Evolutionary conservation across 2,888 invertebrate genomes (phyloP).

Genomic region (Flexamia atlantica): DNA sequence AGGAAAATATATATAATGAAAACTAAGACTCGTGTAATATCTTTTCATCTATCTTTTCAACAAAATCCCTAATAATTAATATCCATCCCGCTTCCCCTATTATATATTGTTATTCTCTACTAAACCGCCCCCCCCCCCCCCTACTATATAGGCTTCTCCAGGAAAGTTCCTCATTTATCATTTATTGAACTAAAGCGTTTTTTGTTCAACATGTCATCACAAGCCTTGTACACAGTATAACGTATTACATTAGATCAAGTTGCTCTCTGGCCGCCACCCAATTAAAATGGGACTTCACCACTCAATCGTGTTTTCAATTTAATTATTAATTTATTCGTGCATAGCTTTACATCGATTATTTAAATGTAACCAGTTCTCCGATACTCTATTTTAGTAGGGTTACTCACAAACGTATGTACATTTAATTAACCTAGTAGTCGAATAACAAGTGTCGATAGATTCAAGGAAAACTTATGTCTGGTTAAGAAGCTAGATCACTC

Average conservation of each 20-base stretch:
- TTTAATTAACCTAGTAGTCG: slow-evolving; percentile 35
- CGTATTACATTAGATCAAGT: not conserved
- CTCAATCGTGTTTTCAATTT: not conserved
- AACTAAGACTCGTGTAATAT: no score
- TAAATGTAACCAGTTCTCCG: slow-evolving; percentile 27
- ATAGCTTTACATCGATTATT: slow-evolving; percentile 35
- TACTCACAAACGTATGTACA: slow-evolving; percentile 30
- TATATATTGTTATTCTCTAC: no score
- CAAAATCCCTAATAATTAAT: no score
- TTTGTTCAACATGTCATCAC: not conserved
- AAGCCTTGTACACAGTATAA: not conserved
- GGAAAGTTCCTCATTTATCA: no score
- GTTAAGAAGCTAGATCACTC: not conserved
- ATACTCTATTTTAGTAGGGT: slow-evolving; percentile 26
- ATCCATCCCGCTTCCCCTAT: no score
- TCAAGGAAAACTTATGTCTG: slow-evolving; percentile 9
- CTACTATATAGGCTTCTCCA: no score
- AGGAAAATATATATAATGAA: no score
- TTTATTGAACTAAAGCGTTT: not conserved
- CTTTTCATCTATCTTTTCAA: no score
- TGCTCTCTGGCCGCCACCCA: not conserved
- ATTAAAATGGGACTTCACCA: slow-evolving; percentile 33
- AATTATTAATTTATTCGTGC: slow-evolving; percentile 32
- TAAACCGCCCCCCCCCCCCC: no score
- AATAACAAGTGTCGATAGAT: slow-evolving; percentile 27